Evolutionary conservation across 2,888 invertebrate species (phyloP).

Genomic region (Drosophila seclusa): DNA sequence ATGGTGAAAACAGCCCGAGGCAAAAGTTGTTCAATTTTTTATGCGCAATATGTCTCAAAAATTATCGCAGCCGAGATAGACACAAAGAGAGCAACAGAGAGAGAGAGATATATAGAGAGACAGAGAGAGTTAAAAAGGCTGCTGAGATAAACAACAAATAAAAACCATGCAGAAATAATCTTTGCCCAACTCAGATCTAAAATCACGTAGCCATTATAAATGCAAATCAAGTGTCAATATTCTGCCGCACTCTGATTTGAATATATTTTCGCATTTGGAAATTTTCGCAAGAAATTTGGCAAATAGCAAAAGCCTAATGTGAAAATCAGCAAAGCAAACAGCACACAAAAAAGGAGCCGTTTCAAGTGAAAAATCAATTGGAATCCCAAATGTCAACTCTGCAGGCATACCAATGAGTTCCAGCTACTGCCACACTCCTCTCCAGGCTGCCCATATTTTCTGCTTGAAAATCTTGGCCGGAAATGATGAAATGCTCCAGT

Average conservation of each 20-base stretch:
- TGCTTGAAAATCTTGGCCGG: slow-evolving; percentile 32
- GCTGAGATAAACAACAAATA: slow-evolving; percentile 26
- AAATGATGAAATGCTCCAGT: slow-evolving; percentile 70
- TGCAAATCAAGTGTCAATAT: slow-evolving; percentile 80
- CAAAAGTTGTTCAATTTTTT: slow-evolving; percentile 67
- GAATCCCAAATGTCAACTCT: slow-evolving; percentile 81
- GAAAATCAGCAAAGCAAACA: slow-evolving; percentile 71
- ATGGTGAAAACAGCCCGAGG: slow-evolving; percentile 72
- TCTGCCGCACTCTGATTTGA: slow-evolving; percentile 50
- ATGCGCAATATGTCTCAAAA: slow-evolving; percentile 80
- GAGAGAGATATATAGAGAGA: background rate
- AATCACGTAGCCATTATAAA: slow-evolving; percentile 80
- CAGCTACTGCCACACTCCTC: background rate
- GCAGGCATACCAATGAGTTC: slow-evolving; percentile 67
- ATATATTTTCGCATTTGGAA: slow-evolving; percentile 58
- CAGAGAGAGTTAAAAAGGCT: background rate
- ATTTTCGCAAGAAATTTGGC: slow-evolving; percentile 26
- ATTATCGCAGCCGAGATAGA: slow-evolving; percentile 5
- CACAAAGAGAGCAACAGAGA: background rate
- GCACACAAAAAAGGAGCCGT: slow-evolving; percentile 15
- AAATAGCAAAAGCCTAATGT: slow-evolving; percentile 42
- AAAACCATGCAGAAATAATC: slow-evolving; percentile 21
- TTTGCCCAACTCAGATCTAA: slow-evolving; percentile 4
- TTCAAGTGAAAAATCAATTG: slow-evolving; percentile 71
- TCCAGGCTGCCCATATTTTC: background rate